These are phyloP conservation scores for Capreolus pygargus DNA, from an alignment of 2,113 vertebrate species.

Conservation along the genomic window DNA sequence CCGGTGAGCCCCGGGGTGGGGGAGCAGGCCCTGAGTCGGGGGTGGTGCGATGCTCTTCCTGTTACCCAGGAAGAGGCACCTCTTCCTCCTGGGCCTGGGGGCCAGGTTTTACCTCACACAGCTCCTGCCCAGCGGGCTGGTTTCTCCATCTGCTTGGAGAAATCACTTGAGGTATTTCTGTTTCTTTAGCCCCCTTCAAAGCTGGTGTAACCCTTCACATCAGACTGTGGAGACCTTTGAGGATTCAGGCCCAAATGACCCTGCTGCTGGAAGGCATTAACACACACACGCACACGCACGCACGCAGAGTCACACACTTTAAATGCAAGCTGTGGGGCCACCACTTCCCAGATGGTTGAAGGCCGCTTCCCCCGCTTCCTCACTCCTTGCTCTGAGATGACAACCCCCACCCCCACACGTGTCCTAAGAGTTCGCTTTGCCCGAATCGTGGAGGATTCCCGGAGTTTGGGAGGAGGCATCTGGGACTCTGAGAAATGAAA, in stretches of 20 bases:
- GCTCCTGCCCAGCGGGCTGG: neutral
- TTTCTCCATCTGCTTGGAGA: neutral
- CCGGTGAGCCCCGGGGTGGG: neutral
- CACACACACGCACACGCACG: too few species aligned
- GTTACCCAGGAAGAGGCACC: neutral
- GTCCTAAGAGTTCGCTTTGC: neutral
- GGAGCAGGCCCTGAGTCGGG: neutral
- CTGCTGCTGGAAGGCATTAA: neutral
- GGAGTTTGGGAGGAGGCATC: neutral
- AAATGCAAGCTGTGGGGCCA: neutral
- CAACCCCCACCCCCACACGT: neutral
- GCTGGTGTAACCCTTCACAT: neutral
- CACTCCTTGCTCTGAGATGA: neutral
- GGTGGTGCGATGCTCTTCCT: rapidly evolving
- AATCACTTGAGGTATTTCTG: neutral
- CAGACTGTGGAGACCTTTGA: neutral
- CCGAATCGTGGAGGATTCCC: neutral
- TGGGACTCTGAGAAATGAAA: neutral
- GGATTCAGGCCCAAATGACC: neutral
- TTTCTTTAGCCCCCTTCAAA: neutral
- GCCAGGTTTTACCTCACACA: neutral
- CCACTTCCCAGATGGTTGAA: rapidly evolving
- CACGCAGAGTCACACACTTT: neutral
- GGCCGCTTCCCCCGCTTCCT: neutral
- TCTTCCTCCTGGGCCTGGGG: neutral